Base-by-base conservation (phyloP, 2,888 invertebrate genomes). In the Tortrix viridana region DNA sequence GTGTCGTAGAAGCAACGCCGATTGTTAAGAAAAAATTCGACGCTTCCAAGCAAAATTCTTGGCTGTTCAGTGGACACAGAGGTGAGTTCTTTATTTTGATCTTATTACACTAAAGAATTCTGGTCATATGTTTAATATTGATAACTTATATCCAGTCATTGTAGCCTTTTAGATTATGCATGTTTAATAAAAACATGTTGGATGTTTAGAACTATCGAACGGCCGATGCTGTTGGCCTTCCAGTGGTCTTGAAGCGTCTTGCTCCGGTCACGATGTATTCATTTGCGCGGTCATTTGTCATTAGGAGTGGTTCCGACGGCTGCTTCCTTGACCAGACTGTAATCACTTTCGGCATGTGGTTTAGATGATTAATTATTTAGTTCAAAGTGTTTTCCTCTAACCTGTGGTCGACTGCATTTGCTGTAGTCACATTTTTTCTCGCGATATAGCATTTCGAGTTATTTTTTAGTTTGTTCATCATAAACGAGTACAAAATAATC, bases 1-100 rank as follows among this genome's bases (percentile, higher is more conserved):
- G 92, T 59, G 81, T 91, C 5, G 89, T 86, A 22, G 92, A 90
- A 41, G 79, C 84, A 18, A 86, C 85, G 38, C 88, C 88, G 0
- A 67, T 88, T 14, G 68, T 74, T 1, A 89, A 91, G 75, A 91
- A 89, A 65, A 78, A 75, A 68, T 74, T 84, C 1, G 89, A 91
- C 32, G 73, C 84, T 0, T 72, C 74, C 32, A 90, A 86, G 58
- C 84, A 84, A 46, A 90, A 87, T 59, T 88, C 89, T 47, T 92
- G 92, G 92, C 82, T 89, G 58, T 91, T 90, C 75, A 87, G 88
- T 67, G 81, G 79, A 60, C 79, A 82, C 46, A 81, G 76, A 86
- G 90, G 89, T 90, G 62, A 85, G 89, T 75, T 65, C 26, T 59
- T 60, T 60, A 23, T 47, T 37, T 62, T 52, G 38, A 47, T 50